Percentiles rank a stretch among this genome's conserved stretches.
Conservation (phyloP, 2,888 invertebrate species). For the Chalcosyrphus nemorum region DNA sequence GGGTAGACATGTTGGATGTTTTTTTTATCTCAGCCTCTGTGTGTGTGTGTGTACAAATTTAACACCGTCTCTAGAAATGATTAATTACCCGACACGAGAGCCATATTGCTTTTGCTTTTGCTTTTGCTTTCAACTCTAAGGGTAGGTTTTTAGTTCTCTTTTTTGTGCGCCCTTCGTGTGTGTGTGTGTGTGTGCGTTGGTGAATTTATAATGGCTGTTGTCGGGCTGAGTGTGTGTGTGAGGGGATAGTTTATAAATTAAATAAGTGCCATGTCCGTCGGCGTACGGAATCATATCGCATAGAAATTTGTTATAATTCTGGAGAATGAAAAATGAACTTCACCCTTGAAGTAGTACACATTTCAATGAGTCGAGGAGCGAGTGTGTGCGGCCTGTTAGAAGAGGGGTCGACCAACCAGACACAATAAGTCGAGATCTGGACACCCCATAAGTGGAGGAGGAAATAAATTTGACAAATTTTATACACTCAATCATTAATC, state of each 20-base stretch:
- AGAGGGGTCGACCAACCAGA: too few species aligned
- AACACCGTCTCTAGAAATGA: constrained; percentile 66
- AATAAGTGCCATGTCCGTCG: constrained; percentile 70
- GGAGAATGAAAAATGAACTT: constrained; percentile 75
- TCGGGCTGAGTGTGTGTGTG: constrained; percentile 4
- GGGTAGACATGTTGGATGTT: constrained; percentile 66
- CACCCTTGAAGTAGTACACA: constrained; percentile 65
- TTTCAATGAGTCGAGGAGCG: constrained; percentile 40
- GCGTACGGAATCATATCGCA: constrained; percentile 67
- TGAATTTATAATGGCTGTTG: constrained; percentile 14
- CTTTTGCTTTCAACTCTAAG: constrained; percentile 69
- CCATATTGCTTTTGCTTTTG: constrained; percentile 74
- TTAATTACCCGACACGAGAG: constrained; percentile 71
- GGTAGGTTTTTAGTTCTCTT: constrained; percentile 34
- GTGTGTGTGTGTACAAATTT: constrained; percentile 50
- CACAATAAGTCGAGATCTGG: constrained; percentile 21
- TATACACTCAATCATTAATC: constrained; percentile 65
- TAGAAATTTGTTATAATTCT: constrained; percentile 65
- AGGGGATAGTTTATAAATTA: constrained; percentile 68
- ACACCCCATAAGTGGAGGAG: constrained; percentile 67
- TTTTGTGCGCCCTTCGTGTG: not conserved
- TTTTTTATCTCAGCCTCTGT: constrained; percentile 6
- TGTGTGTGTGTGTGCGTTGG: constrained; percentile 8
- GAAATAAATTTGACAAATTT: constrained; percentile 75
- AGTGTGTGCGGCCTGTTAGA: constrained; percentile 4